Evolutionary conservation across 1,140 invertebrate genomes (phyloP).

Genomic region (Lepidurus arcticus): DNA sequence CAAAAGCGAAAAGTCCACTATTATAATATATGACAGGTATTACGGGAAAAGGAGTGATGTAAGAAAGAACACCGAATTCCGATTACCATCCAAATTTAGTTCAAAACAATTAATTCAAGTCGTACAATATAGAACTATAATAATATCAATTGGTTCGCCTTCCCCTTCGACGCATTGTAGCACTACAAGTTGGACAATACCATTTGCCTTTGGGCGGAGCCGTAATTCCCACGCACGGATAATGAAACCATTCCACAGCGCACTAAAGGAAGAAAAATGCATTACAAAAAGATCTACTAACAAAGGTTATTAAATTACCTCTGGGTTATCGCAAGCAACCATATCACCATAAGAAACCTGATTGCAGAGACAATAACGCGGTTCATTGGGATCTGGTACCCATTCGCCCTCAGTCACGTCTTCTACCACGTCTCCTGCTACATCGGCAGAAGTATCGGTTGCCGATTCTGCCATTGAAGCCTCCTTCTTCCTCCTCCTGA

Average conservation of each 20-base stretch:
- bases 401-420: conserved; percentile 57
- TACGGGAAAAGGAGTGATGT: neutral
- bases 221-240: conserved; percentile 91
- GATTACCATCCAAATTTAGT: too few relatives aligned
- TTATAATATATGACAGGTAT: neutral
- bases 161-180: conserved; percentile 47
- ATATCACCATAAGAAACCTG: conserved; percentile 98
- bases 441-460: conserved; percentile 42
- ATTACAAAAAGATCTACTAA: conserved; percentile 27
- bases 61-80: too few relatives aligned
- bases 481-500: neutral
- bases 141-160: conserved; percentile 17
- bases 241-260: conserved; percentile 98
- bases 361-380: conserved; percentile 94
- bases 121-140: too few relatives aligned
- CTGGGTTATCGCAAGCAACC: conserved; percentile 97
- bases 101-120: too few relatives aligned
- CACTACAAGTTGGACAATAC: conserved; percentile 93
- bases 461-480: conserved; percentile 26
- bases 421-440: conserved; percentile 42
- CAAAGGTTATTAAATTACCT: conserved; percentile 56
- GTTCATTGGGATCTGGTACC: conserved; percentile 87
- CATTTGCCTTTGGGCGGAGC: conserved; percentile 96
- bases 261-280: conserved; percentile 56
- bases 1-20: neutral